Base-by-base conservation (phyloP, 1,140 invertebrate species). In the Pseudomyrmex sp. region DNA sequence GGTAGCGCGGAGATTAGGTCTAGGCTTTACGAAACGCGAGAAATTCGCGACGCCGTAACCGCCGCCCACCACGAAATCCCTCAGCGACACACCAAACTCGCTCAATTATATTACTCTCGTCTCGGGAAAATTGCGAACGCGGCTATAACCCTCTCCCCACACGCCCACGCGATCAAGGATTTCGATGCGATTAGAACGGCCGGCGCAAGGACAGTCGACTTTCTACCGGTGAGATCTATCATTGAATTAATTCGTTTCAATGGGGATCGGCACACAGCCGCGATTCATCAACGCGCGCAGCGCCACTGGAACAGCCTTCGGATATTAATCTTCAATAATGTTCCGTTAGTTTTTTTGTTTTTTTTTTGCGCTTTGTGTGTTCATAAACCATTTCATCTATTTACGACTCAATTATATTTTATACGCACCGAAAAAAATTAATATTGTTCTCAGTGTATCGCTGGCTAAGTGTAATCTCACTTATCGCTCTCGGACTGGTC, bases 121-220 rank as follows among this genome's bases (percentile, higher is more conserved):
- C 26, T 26, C 44, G 82, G 82, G 65, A 66, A 74, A 73, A 69
- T 54, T 69, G 75, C 70, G 48, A 83, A 83, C 61, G 35, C 35
- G 50, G 73, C 73, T 83, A 26, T 58, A 35, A 62, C 63, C 84
- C 73, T 58, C 73, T 75, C 63, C 35, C 35, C 35, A 35, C 79
- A 54, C 88, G 79, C 70, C 88, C 66, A 86, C 88, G 87, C 84
- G 80, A 86, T 88, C 87, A 86, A 84, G 80, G 87, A 89, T 86
- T 75, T 83, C 75, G 70, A 75, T 18, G 74, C 69, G 84, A 85
- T 85, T 89, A 83, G 87, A 88, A 83, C 18, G 73, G 73, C 48
- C 54, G 76, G 83, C 72, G 87, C 83, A 88, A 89, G 86, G 87
- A 89, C 83, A 88, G 61, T 59, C 23, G 77, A 50, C 56, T 85